Base-by-base conservation (phyloP, 2,113 vertebrate species). In the Kryptolebias marmoratus region DNA sequence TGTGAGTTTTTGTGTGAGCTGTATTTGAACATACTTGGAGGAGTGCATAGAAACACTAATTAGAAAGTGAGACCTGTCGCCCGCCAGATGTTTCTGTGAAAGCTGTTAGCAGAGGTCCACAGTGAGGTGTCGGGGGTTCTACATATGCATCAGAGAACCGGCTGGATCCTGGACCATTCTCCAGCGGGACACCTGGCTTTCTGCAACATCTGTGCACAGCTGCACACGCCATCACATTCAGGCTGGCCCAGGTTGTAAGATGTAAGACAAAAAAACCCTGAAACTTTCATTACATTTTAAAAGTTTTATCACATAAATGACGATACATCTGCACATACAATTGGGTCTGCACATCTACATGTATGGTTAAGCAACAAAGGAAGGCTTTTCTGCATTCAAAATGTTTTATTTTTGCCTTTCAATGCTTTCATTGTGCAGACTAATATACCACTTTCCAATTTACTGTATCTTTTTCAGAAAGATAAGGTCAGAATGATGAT, bases 21-120 rank as follows among this genome's bases (percentile, higher is more conserved):
- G 76, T 68, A 79, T 71, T 61, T 63, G 64, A 82, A 85, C 36
- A 11, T 52, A 82, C 27, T 8, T 36, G 50, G 56, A 45, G 8
- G 30, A 68, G 63, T 22, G 60, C 58, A 64, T 66, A 66, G 73
- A 59, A 77, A 56, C 76, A 71, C 83, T 91, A 91, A 89, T 89
- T 90, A 85, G 87, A 68, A 68, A 68, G 58, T 68, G 61, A 71
- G 81, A 88, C 81, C 75, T 79, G 87, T 86, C 79, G 81, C 63
- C 75, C 16, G 70, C 87, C 90, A 90, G 90, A 92, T 88, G 89
- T 92, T 88, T 67, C 76, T 83, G 77, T 80, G 67, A 79, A 89
- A 82, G 81, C 62, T 13, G 71, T 81, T 82, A 75, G 74, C 1
- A 27, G 72, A 75, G 80, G 82, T 88, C 75, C 60, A 48, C 64